These are phyloP conservation scores for Atherinosoma microstoma DNA, from an alignment of 2,797 vertebrate species.

Conservation along the genomic window DNA sequence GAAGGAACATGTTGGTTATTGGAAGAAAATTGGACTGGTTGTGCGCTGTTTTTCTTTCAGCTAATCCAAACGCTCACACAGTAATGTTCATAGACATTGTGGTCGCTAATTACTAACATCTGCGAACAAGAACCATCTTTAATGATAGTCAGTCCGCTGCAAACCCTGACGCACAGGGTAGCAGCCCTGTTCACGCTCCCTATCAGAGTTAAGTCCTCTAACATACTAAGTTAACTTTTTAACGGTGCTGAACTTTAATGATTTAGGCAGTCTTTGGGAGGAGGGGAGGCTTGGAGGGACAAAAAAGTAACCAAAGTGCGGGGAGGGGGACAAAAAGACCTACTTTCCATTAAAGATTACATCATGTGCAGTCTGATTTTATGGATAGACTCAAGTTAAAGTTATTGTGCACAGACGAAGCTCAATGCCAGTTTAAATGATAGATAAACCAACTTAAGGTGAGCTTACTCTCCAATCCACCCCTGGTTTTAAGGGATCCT, in stretches of 20 bases:
- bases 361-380: background rate
- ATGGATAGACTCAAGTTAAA: background rate
- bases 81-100: slow-evolving; percentile 9
- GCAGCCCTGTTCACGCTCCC: slow-evolving; percentile 14
- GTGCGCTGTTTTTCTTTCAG: background rate
- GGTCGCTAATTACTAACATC: slow-evolving; percentile 70
- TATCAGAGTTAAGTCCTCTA: background rate
- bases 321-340: too few relatives aligned
- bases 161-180: slow-evolving; percentile 8
- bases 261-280: background rate
- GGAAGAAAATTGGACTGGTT: background rate
- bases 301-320: background rate
- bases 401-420: background rate
- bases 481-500: slow-evolving; percentile 23
- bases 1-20: background rate
- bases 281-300: background rate
- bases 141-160: slow-evolving; percentile 18
- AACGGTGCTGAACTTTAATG: too few relatives aligned
- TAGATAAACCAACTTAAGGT: slow-evolving; percentile 24
- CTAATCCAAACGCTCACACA: slow-evolving; percentile 5
- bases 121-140: slow-evolving; percentile 52
- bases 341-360: background rate
- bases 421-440: slow-evolving; percentile 21
- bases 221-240: background rate
- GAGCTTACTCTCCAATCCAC: slow-evolving; percentile 18